These are phyloP conservation scores for Drosophila rellima DNA, from an alignment of 2,888 invertebrate genomes.

Conservation along the genomic window DNA sequence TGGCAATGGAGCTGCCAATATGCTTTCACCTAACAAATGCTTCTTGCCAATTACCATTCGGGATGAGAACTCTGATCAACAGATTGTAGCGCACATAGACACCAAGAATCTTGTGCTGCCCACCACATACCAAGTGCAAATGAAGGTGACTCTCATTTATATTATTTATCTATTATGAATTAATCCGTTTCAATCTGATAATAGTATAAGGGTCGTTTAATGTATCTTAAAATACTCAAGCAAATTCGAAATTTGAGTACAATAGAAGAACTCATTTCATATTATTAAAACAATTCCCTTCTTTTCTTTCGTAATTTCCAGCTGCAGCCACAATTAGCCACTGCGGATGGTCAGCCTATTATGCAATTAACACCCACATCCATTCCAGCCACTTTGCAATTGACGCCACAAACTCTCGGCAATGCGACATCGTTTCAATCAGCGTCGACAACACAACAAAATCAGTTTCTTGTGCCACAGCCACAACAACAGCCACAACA, in stretches of 20 bases:
- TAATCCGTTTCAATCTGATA: too few species aligned
- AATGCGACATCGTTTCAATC: constrained; percentile 69
- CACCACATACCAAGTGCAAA: constrained; percentile 85
- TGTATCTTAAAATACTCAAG: neutral
- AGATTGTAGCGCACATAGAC: constrained; percentile 85
- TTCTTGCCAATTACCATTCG: constrained; percentile 85
- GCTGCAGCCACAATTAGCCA: constrained; percentile 85
- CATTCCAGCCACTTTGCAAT: constrained; percentile 84
- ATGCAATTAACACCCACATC: constrained; percentile 85
- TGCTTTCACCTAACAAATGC: constrained; percentile 84
- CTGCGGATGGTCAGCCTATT: constrained; percentile 85
- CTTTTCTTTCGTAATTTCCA: constrained; percentile 32
- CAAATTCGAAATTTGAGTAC: too few species aligned
- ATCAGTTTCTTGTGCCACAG: constrained; percentile 27
- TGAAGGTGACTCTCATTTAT: constrained; percentile 78
- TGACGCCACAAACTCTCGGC: constrained; percentile 79
- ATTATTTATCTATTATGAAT: neutral
- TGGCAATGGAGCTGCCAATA: constrained; percentile 51
- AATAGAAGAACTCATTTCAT: too few species aligned
- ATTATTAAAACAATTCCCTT: neutral
- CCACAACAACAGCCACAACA: constrained; percentile 41
- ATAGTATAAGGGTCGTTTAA: neutral
- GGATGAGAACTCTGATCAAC: constrained; percentile 85
- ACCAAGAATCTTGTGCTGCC: constrained; percentile 85
- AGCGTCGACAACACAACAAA: constrained; percentile 42